Conservation (phyloP, 2,113 vertebrate species). For the Hippopotamus amphibius region DNA sequence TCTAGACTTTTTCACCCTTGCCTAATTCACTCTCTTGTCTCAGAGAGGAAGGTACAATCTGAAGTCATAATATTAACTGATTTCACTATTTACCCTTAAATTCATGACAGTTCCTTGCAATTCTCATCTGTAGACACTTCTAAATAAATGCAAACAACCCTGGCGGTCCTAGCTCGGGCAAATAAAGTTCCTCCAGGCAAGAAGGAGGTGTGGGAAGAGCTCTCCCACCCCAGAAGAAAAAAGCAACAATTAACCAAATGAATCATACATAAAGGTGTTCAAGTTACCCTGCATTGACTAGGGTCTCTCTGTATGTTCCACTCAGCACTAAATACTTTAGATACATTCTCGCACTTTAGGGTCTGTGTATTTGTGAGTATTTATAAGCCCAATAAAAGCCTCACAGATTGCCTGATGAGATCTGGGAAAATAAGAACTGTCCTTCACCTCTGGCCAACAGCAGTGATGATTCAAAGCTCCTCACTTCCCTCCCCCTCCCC, state of each 20-base stretch:
- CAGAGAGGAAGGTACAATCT: neutral
- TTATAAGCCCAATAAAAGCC: slow-evolving; percentile 57
- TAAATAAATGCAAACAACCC: neutral
- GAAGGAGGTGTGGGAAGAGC: neutral
- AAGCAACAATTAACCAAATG: neutral
- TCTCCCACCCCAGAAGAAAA: accelerated
- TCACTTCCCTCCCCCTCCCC: accelerated
- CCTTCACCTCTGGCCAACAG: slow-evolving; percentile 16
- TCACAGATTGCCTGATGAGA: neutral
- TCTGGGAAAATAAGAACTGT: neutral
- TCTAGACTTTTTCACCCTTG: neutral
- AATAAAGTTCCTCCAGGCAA: neutral
- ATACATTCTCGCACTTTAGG: neutral
- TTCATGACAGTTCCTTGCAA: neutral
- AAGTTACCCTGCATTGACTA: neutral
- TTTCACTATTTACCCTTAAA: neutral
- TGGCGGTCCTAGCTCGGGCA: too few relatives aligned
- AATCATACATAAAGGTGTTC: neutral
- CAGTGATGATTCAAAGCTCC: neutral
- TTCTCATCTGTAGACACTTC: neutral
- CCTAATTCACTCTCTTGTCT: neutral
- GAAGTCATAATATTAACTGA: neutral
- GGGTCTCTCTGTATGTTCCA: neutral
- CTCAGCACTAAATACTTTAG: neutral
- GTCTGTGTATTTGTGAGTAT: slow-evolving; percentile 17